phyloP scores from a whole-genome alignment of 2,888 invertebrate genomes.

The Oasisia sp. region DNA sequence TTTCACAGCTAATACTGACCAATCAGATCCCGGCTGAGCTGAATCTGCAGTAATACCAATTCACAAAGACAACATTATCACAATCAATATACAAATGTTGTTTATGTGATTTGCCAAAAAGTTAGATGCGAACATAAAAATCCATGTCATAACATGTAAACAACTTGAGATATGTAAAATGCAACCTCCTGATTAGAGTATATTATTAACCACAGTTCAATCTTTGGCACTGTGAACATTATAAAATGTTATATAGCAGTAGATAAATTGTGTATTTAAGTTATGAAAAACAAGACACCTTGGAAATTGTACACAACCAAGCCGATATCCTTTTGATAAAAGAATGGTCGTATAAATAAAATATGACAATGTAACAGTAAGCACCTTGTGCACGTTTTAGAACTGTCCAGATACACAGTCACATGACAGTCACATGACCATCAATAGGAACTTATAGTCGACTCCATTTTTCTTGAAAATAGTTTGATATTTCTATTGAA shows the following conservation, averaged over 20 bases:
- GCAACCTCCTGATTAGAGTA: neutral
- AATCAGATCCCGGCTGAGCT: neutral
- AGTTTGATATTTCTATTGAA: neutral
- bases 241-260: neutral
- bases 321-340: neutral
- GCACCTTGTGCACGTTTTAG: no score
- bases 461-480: neutral
- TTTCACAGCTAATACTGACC: neutral
- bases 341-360: neutral
- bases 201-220: neutral
- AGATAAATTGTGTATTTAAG: neutral
- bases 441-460: neutral
- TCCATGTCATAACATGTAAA: neutral
- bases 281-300: neutral
- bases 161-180: neutral
- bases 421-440: neutral
- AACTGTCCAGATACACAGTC: neutral
- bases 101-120: neutral
- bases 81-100: neutral
- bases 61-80: neutral
- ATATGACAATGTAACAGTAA: neutral
- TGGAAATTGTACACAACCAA: neutral
- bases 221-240: conserved; percentile 17
- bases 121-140: neutral
- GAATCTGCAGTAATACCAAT: neutral